Evolutionary conservation across 2,888 invertebrate genomes (phyloP), one percentile per base, ranked within the genome.

Genomic region (Thymelicus sylvestris): DNA sequence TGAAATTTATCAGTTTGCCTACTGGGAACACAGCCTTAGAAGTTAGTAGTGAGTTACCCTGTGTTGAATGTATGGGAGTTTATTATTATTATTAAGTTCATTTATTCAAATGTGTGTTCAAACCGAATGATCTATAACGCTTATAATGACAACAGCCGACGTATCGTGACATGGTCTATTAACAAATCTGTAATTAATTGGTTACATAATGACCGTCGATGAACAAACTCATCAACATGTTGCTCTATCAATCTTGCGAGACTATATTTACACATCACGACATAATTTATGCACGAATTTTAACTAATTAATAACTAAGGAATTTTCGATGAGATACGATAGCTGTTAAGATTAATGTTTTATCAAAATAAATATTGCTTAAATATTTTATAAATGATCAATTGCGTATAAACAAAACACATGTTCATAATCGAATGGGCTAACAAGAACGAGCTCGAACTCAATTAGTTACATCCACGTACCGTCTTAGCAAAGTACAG

Each of bases 151-250:
- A 50, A 61, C 60, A 67, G 39, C 8, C 48, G 48, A 60, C 50
- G 57, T 50, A 41, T 67, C 60, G 60, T 13, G 60, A 48, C 44
- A 31, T 31, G 59, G 12, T 60, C 50, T 61, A 24, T 61, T 67
- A 61, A 61, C 67, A 61, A 67, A 67, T 61, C 39, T 39, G 50
- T 67, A 60, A 67, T 61, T 67, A 67, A 67, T 61, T 60, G 50
- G 59, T 67, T 67, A 67, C 61, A 67, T 61, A 67, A 67, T 67
- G 48, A 39, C 12, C 13, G 12, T 24, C 31, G 66, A 57, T 66
- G 57, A 59, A 31, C 31, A 31, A 31, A 66, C 57, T 66, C 24
- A 57, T 12, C 13, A 15, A 60, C 57, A 15, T 7, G 55, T 55
- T 65, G 55, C 38, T 44, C 15, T 59, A 66, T 59, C 47, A 59